Base-by-base conservation (phyloP, 2,888 invertebrate genomes). In the Clepsis dumicolana region DNA sequence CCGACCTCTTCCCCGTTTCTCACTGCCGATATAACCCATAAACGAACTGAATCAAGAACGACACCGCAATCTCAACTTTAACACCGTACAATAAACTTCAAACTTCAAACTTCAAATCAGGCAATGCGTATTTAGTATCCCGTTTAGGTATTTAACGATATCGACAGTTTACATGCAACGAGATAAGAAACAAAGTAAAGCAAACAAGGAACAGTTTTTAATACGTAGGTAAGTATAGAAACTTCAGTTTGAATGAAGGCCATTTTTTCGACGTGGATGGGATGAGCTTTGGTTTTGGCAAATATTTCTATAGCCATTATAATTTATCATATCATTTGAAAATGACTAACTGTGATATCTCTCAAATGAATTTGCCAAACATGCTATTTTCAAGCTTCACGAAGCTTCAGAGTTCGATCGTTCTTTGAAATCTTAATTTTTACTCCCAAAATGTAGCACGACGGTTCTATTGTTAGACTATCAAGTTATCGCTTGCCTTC, bases 1-100 rank as follows among this genome's bases (percentile, higher is more conserved):
- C 87, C 91, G 90, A 91, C 91, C 91, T 90, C 88, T 85, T 87
- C 88, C 85, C 82, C 80, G 81, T 73, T 82, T 78, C 82, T 82
- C 81, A 80, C 71, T 71, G 68, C 64, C 70, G 59, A 67, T 74
- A 75, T 72, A 72, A 60, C 56, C 16, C 35, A 32, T n/a, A 59
- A 59, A 67, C 62, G 65, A 68, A 59, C 60, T 48, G 25, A 16
- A 63, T 32, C 32, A 10, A 18, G 27, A n/a, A 12, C 38, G 14
- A 25, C 64, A 48, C 18, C 25, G 59, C 57, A 79, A 65, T 71
- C 63, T 77, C 48, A 74, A 73, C 76, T 72, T 70, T 87, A 86
- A 77, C 70, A 12, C 61, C 10, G 66, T 0, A 1, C 0, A 38
- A 67, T 78, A 82, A 72, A 72, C 65, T 38, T 62, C 56, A 68